Percentiles rank a stretch among this genome's conserved stretches.
phyloP scores from a whole-genome alignment of 1,140 invertebrate genomes.

The Orussus abietinus region DNA sequence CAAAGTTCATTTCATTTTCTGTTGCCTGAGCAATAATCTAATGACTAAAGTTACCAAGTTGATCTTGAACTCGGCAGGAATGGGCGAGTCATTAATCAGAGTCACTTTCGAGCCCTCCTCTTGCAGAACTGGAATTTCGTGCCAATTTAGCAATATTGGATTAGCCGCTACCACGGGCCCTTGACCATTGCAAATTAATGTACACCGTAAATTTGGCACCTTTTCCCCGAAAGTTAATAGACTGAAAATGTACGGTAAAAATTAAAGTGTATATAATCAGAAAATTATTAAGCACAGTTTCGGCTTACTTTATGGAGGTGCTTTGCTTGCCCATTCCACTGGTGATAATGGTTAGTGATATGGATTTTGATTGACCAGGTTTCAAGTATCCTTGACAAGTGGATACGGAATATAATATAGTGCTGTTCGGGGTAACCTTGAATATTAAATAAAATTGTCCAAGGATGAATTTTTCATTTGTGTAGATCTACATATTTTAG shows the following conservation, averaged over 20 bases:
- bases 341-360: slow-evolving; percentile 29
- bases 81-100: slow-evolving; percentile 50
- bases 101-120: slow-evolving; percentile 25
- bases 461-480: too few relatives aligned
- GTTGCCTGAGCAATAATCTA: too few relatives aligned
- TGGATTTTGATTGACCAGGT: slow-evolving; percentile 23
- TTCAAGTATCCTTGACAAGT: slow-evolving; percentile 31
- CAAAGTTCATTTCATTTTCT: slow-evolving; percentile 7
- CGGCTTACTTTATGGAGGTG: slow-evolving; percentile 19
- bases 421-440: too few relatives aligned
- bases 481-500: too few relatives aligned
- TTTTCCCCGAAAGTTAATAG: slow-evolving; percentile 32
- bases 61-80: slow-evolving; percentile 37
- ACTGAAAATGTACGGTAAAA: slow-evolving; percentile 21
- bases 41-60: slow-evolving; percentile 41
- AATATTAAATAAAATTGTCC: too few relatives aligned
- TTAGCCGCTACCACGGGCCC: slow-evolving; percentile 45
- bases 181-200: slow-evolving; percentile 42
- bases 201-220: slow-evolving; percentile 21
- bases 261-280: neutral
- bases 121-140: slow-evolving; percentile 36
- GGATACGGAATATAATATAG: slow-evolving; percentile 29
- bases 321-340: slow-evolving; percentile 28
- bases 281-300: slow-evolving; percentile 6
- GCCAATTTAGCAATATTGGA: slow-evolving; percentile 39